Base-by-base conservation (phyloP, 2,888 invertebrate species). In the Orthosia gracilis region DNA sequence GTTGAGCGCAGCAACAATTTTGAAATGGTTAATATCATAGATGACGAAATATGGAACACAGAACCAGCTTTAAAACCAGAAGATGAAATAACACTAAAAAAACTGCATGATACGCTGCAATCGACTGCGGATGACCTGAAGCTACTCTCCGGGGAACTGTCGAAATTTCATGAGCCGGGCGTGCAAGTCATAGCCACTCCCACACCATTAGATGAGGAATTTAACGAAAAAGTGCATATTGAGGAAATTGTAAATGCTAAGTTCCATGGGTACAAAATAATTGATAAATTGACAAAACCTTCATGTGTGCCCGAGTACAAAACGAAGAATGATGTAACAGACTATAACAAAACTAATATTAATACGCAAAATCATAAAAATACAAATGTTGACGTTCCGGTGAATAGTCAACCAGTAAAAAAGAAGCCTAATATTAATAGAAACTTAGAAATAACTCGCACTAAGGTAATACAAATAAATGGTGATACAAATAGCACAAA, bases 181-280 rank as follows among this genome's bases (percentile, higher is more conserved):
- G 88, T 92, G 65, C 95, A 92, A 86, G 76, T 93, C 21, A 94
- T 93, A 88, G 86, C 92, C 26, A 86, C 89, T 80, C 95, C 95
- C 4, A 92, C 90, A 69, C 96, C 96, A 63, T 90, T 96, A 72
- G 96, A 96, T 73, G 94, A 96, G 72, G 94, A 96, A 72, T 96
- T 96, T 85, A 96, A 96, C 80, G 94, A 96, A 88, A 95, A 94
- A 89, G 91, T 95, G 76, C 95, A 96, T 84, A 95, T 96, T 65
- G 94, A 96, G 87, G 94, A 96, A 92, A 87, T 96, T 47, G 96
- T 96, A 11, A 94, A 94, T 82, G 96, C 96, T n/a, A 96, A 96
- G 91, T 95, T 96, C 85, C 92, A 95, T 85, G 95, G 95, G 47
- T 89, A 94, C 87, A 94, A 94, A 92, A 91, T 95, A 64, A 80